Evolutionary conservation across 2,113 vertebrate species (phyloP).

Genomic region (Pelodiscus sinensis): DNA sequence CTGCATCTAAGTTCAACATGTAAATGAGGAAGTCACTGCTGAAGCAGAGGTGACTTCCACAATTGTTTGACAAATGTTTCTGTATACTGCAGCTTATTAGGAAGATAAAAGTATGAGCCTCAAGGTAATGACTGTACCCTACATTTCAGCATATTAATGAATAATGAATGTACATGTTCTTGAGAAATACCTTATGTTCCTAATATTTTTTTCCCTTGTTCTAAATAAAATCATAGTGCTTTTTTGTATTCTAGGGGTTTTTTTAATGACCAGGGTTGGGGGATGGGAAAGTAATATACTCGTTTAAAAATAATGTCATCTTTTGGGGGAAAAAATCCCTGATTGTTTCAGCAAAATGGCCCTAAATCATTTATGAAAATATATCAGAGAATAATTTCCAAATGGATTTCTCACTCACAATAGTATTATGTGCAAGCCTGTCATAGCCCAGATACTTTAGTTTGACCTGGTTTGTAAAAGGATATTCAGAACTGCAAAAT

Average conservation of each 20-base stretch:
- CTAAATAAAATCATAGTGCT: not conserved
- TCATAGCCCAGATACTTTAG: not conserved
- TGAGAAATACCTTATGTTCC: not conserved
- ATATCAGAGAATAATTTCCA: conserved; percentile 30
- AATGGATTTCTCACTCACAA: not conserved
- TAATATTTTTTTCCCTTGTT: not conserved
- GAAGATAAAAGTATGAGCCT: not conserved
- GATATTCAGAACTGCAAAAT: conserved; percentile 17
- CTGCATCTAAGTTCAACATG: not conserved
- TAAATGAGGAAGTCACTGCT: not conserved
- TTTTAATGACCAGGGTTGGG: conserved; percentile 2
- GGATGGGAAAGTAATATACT: not conserved
- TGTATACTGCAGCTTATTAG: not conserved
- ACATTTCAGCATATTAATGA: not conserved
- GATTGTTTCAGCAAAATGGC: conserved; percentile 22
- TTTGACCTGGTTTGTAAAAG: conserved; percentile 47
- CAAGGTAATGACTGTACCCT: not conserved
- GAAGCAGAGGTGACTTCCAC: not conserved
- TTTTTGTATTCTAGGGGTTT: not conserved
- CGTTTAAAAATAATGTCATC: not conserved
- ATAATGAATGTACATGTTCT: not conserved
- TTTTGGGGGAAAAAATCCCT: conserved; percentile 22
- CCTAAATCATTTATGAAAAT: conserved; percentile 19
- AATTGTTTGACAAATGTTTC: not conserved
- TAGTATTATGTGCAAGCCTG: not conserved